phyloP scores from a whole-genome alignment of 2,888 invertebrate genomes.

The Scelioninae gen. 2 region DNA sequence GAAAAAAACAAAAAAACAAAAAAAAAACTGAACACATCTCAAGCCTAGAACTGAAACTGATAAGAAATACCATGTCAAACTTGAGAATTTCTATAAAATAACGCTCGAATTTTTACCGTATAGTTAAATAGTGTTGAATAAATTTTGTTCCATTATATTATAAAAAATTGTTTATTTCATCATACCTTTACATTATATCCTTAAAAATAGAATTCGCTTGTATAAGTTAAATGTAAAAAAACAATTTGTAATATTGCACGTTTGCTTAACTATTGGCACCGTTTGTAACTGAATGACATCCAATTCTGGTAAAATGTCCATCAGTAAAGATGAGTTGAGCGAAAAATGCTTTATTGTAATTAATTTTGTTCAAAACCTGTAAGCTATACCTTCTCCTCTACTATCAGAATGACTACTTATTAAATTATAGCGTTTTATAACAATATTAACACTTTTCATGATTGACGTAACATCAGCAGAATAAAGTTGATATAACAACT shows the following conservation, averaged over 20 bases:
- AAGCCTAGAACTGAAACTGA: constrained; percentile 43
- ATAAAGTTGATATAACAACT: constrained; percentile 60
- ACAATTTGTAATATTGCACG: constrained; percentile 24
- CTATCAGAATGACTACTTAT: constrained; percentile 84
- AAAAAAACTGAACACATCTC: constrained; percentile 31
- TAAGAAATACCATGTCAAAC: constrained; percentile 34
- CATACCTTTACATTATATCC: too few species aligned
- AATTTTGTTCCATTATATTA: constrained; percentile 57
- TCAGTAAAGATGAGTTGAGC: not conserved
- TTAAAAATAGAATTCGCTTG: constrained; percentile 4
- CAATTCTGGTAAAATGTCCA: constrained; percentile 23
- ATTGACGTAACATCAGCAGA: constrained; percentile 62
- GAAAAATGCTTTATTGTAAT: not conserved
- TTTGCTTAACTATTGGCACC: constrained; percentile 16
- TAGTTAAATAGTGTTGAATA: constrained; percentile 58
- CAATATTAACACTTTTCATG: constrained; percentile 79
- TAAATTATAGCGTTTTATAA: constrained; percentile 80
- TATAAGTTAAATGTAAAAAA: constrained; percentile 11
- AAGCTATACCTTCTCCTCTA: constrained; percentile 83
- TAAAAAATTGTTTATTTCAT: constrained; percentile 8
- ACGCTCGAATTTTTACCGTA: constrained; percentile 56
- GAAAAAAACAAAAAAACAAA: constrained; percentile 16
- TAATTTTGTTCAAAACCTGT: constrained; percentile 76
- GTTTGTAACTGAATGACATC: constrained; percentile 1
- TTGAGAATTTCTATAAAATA: constrained; percentile 56